Evolutionary conservation across 2,888 invertebrate species (phyloP), one percentile per base, ranked within the genome.

Genomic region (Protodeltote pygarga): DNA sequence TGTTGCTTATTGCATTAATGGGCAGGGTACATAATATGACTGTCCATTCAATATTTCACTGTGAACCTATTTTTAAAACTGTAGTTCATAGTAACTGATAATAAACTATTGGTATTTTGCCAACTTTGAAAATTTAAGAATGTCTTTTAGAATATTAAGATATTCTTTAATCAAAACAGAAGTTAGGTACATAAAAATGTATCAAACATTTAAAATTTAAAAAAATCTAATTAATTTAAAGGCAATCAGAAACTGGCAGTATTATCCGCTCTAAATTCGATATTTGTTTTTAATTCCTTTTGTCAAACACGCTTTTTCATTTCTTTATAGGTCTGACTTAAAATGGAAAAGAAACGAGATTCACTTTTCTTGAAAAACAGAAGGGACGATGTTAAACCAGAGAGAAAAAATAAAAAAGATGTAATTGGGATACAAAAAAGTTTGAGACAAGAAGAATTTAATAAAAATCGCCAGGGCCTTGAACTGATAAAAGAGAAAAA

Each of bases 301-400:
- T 63, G 79, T 80, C 79, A 86, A 90, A 87, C 89, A 91, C 91
- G 90, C 90, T 87, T 85, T 85, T 79, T 87, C 87, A 79, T 92
- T 88, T 91, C 83, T 72, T 89, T 91, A 75, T 87, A 92, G 92
- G 85, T 89, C 74, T 85, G 83, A 73, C 64, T 65, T 45, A 68
- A 58, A 60, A 91, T 92, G 92, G 91, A 87, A 64, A 79, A 72
- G 60, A 87, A 83, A 71, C 66, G 70, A 34, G 85, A 87, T 55
- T 78, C 82, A 2, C 87, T 89, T 76, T 87, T 89, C 65, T 70
- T 84, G 52, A 79, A 73, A 55, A 85, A 83, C 70, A 87, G 82
- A 34, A 62, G 45, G 9, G 64, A 65, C 23, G 25, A 4, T 29
- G 42, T 24, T 15, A 60, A 60, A 31, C 29, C 33, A 39, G 25